A percentile compares a stretch with the other conserved stretches of the same genome.
Conservation (phyloP, 2,888 invertebrate species). For the Lucinisca nassula region DNA sequence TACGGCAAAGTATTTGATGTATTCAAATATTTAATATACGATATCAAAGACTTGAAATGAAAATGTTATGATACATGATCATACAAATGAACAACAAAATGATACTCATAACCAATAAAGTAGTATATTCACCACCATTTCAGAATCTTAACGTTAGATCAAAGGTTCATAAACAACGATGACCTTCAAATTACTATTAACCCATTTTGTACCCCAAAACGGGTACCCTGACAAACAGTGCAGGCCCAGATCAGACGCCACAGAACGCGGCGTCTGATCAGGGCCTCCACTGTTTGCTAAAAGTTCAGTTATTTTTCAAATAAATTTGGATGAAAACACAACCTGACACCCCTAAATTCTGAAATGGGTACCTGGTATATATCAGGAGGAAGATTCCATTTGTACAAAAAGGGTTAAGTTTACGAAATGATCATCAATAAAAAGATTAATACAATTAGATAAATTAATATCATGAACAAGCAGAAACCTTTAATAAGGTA, state of each 20-base stretch:
- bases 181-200: not conserved
- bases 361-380: no score
- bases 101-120: not conserved
- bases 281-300: no score
- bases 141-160: not conserved
- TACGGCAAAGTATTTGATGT: no score
- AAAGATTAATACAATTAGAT: not conserved
- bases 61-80: slow-evolving; percentile 1
- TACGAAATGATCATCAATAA: slow-evolving; percentile 2
- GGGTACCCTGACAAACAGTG: no score
- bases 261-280: no score
- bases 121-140: not conserved
- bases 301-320: no score
- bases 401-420: no score
- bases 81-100: not conserved
- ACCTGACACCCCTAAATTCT: no score
- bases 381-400: no score
- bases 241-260: no score
- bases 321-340: no score
- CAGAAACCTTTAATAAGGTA: not conserved
- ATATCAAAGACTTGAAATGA: not conserved
- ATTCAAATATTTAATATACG: not conserved
- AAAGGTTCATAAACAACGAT: not conserved
- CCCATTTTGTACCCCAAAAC: no score
- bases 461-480: not conserved